Percentiles rank a stretch among this genome's conserved stretches.
phyloP scores from a whole-genome alignment of 2,888 invertebrate genomes.

The Zootermopsis nevadensis region DNA sequence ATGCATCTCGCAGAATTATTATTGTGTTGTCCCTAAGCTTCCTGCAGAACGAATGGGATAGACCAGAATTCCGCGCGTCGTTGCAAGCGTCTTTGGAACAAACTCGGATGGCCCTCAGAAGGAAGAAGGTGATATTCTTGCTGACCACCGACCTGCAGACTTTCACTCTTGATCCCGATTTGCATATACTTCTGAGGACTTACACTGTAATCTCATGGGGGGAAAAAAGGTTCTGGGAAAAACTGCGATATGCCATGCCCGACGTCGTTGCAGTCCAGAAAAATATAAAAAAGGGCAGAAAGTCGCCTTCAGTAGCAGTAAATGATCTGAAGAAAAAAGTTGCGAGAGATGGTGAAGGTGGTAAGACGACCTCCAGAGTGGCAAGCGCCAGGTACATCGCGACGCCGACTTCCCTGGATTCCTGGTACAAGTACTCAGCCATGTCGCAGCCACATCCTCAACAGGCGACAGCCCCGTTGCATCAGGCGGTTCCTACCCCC shows the following conservation, averaged over 20 bases:
- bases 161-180: slow-evolving; percentile 78
- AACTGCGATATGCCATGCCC: slow-evolving; percentile 79
- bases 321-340: slow-evolving; percentile 49
- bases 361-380: slow-evolving; percentile 58
- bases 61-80: slow-evolving; percentile 83
- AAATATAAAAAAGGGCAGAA: slow-evolving; percentile 51
- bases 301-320: slow-evolving; percentile 43
- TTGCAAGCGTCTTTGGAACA: slow-evolving; percentile 78
- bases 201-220: slow-evolving; percentile 79
- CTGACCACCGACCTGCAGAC: slow-evolving; percentile 74
- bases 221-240: slow-evolving; percentile 88
- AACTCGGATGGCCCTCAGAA: slow-evolving; percentile 66
- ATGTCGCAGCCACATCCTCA: slow-evolving; percentile 72
- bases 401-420: slow-evolving; percentile 74
- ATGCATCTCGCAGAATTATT: slow-evolving; percentile 80
- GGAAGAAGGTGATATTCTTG: slow-evolving; percentile 71
- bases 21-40: slow-evolving; percentile 85
- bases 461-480: slow-evolving; percentile 69
- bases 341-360: slow-evolving; percentile 26
- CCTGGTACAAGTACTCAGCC: slow-evolving; percentile 71
- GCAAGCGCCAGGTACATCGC: slow-evolving; percentile 76
- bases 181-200: slow-evolving; percentile 78
- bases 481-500: slow-evolving; percentile 65
- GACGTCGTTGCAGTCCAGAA: slow-evolving; percentile 70
- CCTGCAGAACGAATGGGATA: slow-evolving; percentile 85